Base-by-base conservation (phyloP, 2,888 invertebrate genomes). In the Neoitamus cyanurus region DNA sequence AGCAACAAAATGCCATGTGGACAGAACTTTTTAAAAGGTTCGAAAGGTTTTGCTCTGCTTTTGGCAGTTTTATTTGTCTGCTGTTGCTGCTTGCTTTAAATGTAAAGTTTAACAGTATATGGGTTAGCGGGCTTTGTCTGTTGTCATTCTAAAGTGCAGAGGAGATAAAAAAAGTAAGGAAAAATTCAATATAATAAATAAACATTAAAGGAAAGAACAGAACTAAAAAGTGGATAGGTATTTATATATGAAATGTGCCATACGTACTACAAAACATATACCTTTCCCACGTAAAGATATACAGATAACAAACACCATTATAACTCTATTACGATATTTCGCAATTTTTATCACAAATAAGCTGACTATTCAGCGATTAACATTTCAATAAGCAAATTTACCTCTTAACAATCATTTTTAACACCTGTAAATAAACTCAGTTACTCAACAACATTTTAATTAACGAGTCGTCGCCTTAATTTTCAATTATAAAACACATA, bases 361-460 rank as follows among this genome's bases (percentile, higher is more conserved):
- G 58, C 58, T 58, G 58, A 15, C 20, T 2, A 25, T 58, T 58
- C 58, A 58, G 58, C 58, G 25, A 58, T 25, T 58, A 58, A 58
- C 58, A 58, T 9, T 58, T 58, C 58, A 25, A 58, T 58, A 58
- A 25, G 58, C 3, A 58, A 58, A 20, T 58, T 58, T 58, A 58
- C 20, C 58, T 58, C 11, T 58, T 58, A 58, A 58, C 58, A 58
- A 77, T 77, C 37, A 30, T 77, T 72, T 77, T 75, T 83, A 46
- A 77, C 83, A 72, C 28, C 48, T 48, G 42, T 58, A 78, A 78
- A 78, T 78, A 28, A 46, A 77, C 31, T 77, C 46, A 46, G 15
- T 77, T 77, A 77, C 28, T 77, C 11, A 78, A 25, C 34, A 78
- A 78, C 78, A 78, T 30, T 31, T 25, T 7, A 48, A 78, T 15